Evolutionary conservation across 2,113 vertebrate genomes (phyloP), one percentile per base, ranked within the genome.

Genomic region (Indicator indicator): DNA sequence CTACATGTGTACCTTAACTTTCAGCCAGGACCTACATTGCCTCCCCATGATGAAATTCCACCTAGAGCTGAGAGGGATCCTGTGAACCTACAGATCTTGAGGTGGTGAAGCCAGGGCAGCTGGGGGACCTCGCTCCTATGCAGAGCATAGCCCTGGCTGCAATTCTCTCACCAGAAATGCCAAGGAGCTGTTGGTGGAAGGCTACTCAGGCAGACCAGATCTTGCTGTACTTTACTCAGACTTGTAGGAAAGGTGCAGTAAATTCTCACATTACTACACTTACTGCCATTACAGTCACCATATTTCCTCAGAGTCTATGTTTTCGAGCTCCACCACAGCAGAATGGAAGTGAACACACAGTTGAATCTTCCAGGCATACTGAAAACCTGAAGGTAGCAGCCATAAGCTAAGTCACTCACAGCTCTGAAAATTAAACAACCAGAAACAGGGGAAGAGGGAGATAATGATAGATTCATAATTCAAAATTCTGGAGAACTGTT

Each of bases 1-100:
- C 91, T 46, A 7, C 21, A 59, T 3, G 2, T 17, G 9, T 11
- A 20, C 16, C 27, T 30, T 38, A 20, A 44, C 50, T 81, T 36
- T 54, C 0, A 0, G 59, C 6, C 4, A 1, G 44, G 24, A 56
- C 20, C 50, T 0, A 0, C 30, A 4, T 21, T 8, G 30, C 16
- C 16, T 85, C 42, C 5, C 64, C 9, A 3, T 7, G 9, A 24
- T 33, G 48, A 42, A 48, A 79, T 64, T 78, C 81, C 54, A 60
- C 11, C 30, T 50, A 59, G 59, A 79, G 20, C 33, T 59, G 64
- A 24, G 42, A n/a, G 30, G 19, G 24, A 68, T 68, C 36, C 38
- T 16, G 55, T 2, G 7, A 50, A 58, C 36, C 23, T 64, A 30
- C 46, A 75, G 6, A 58, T 15, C 16, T 21, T 5, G 1, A 62